phyloP scores from a whole-genome alignment of 2,888 invertebrate genomes.

The Eilema sororculum region DNA sequence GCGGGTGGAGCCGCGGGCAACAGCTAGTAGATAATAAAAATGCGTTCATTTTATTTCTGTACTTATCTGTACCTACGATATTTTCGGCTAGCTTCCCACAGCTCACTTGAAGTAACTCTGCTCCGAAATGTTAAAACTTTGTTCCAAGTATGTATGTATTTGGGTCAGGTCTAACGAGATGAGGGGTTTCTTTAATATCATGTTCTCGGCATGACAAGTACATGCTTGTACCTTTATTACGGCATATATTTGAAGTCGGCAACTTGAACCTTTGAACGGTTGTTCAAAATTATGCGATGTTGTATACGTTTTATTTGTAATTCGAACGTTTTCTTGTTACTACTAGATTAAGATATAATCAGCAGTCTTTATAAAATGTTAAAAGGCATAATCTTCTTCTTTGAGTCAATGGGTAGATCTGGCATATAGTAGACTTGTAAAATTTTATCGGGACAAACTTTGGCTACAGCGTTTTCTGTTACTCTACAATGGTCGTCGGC shows the following conservation, averaged over 20 bases:
- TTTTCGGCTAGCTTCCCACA: constrained; percentile 26
- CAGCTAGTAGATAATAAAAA: not conserved
- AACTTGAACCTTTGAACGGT: constrained; percentile 20
- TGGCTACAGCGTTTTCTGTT: too few species aligned
- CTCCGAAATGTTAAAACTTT: constrained; percentile 47
- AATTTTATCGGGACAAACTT: too few species aligned
- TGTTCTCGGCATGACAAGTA: constrained; percentile 39
- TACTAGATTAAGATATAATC: not conserved
- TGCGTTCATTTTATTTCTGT: constrained; percentile 22
- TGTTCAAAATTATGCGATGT: constrained; percentile 13
- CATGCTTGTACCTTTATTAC: constrained; percentile 24
- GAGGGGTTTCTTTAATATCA: constrained; percentile 47
- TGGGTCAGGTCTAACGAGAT: constrained; percentile 37
- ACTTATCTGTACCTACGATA: constrained; percentile 25
- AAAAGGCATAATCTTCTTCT: too few species aligned
- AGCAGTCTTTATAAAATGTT: not conserved
- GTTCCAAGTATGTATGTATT: constrained; percentile 40
- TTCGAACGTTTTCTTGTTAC: not conserved
- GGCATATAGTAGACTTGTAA: too few species aligned
- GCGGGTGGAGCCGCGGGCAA: too few species aligned
- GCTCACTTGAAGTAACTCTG: constrained; percentile 35
- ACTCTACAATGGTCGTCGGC: too few species aligned
- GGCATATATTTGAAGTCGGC: constrained; percentile 25
- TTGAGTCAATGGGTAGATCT: too few species aligned
- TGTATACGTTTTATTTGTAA: constrained; percentile 1